Evolutionary conservation across 2,888 invertebrate genomes (phyloP).

Genomic region (Alitta virens): DNA sequence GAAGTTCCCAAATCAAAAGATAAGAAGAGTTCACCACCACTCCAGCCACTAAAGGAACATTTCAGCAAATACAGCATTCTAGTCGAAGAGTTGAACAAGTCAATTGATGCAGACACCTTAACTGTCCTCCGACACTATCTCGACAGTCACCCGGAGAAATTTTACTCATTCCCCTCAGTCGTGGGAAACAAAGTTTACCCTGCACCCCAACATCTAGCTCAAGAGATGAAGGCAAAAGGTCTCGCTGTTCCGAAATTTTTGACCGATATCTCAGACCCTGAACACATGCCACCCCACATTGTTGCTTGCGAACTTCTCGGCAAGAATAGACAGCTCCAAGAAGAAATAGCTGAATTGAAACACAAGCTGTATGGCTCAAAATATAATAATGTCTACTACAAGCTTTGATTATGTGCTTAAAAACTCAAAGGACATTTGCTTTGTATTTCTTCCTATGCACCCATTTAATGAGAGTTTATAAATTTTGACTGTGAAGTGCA

Average conservation of each 20-base stretch:
- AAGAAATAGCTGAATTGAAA: conserved; percentile 3
- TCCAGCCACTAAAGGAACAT: not conserved
- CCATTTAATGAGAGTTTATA: no score
- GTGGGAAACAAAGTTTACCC: conserved; percentile 24
- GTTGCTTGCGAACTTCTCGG: conserved; percentile 24
- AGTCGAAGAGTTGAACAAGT: conserved; percentile 13
- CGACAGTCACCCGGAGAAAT: conserved; percentile 25
- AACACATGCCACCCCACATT: conserved; percentile 25
- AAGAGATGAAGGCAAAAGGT: conserved; percentile 15
- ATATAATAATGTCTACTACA: not conserved
- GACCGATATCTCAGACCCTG: conserved; percentile 20
- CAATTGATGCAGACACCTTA: conserved; percentile 17
- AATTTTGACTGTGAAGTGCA: no score
- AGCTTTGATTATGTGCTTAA: no score
- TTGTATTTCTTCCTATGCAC: no score
- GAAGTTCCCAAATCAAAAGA: not conserved
- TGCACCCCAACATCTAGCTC: conserved; percentile 15
- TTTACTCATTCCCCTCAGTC: conserved; percentile 23
- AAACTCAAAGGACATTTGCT: no score
- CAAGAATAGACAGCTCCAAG: conserved; percentile 15
- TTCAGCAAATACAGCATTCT: conserved; percentile 16
- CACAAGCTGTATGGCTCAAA: not conserved
- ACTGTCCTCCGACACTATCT: conserved; percentile 14
- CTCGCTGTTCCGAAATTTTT: conserved; percentile 19
- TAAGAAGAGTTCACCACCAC: no score